These are phyloP conservation scores for Rissa tridactyla DNA, from an alignment of 2,113 vertebrate genomes.

Conservation along the genomic window DNA sequence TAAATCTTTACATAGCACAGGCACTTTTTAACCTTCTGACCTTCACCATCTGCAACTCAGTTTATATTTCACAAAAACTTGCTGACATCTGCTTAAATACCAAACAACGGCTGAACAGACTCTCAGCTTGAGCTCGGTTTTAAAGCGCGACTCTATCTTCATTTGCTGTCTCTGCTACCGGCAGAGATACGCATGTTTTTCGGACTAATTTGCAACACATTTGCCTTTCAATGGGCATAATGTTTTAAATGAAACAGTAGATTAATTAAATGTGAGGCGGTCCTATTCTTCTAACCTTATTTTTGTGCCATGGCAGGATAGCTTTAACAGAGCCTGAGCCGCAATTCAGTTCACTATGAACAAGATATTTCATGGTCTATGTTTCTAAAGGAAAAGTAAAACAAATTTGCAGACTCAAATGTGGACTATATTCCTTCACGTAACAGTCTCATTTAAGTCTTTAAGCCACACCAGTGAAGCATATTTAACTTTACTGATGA, in stretches of 20 bases:
- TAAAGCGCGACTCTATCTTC: not conserved
- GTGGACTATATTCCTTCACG: not conserved
- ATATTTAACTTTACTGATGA: not conserved
- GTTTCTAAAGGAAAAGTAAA: not conserved
- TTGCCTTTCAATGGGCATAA: not conserved
- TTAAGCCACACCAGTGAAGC: not conserved
- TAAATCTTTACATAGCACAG: not conserved
- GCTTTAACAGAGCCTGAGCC: not conserved
- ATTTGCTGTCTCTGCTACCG: not conserved
- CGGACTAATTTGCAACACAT: not conserved
- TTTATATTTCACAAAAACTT: conserved; percentile 16
- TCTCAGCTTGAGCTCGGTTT: not conserved
- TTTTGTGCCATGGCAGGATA: not conserved
- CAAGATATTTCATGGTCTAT: accelerated
- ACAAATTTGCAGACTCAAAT: not conserved
- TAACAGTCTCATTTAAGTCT: not conserved
- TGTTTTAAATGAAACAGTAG: not conserved
- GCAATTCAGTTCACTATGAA: not conserved
- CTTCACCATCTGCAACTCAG: not conserved
- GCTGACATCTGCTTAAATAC: conserved; percentile 11
- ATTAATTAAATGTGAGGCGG: not conserved
- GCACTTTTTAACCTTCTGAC: not conserved
- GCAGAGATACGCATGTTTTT: not conserved
- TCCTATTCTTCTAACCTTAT: not conserved
- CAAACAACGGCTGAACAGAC: not conserved